Conservation (phyloP, 2,113 vertebrate genomes). For the Lepisosteus osseus region DNA sequence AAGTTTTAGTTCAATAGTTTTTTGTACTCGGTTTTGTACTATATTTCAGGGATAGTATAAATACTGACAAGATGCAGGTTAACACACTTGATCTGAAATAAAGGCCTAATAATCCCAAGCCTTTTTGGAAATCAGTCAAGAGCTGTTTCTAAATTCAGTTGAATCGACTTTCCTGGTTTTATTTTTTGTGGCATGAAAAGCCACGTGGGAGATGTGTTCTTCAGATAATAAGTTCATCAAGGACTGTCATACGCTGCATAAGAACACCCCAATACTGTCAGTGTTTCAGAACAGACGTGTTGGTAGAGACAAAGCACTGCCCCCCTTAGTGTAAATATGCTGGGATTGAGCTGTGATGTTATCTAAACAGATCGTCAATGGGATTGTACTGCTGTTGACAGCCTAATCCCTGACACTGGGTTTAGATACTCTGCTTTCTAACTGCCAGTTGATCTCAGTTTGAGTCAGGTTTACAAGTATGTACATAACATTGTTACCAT, state of each 20-base stretch:
- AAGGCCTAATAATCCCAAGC: slow-evolving; percentile 28
- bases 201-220: neutral
- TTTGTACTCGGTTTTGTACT: neutral
- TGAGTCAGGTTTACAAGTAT: slow-evolving; percentile 38
- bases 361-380: slow-evolving; percentile 26
- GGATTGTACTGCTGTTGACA: slow-evolving; percentile 34
- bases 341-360: slow-evolving; percentile 32
- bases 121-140: slow-evolving; percentile 30
- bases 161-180: neutral
- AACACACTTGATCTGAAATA: slow-evolving; percentile 10
- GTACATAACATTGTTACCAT: no score
- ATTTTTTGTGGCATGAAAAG: neutral
- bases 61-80: slow-evolving; percentile 8
- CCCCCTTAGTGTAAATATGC: slow-evolving; percentile 16
- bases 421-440: slow-evolving; percentile 19
- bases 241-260: neutral
- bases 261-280: neutral
- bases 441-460: slow-evolving; percentile 48
- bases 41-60: neutral
- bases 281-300: neutral
- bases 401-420: slow-evolving; percentile 46
- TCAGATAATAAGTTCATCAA: neutral
- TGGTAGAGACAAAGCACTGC: neutral
- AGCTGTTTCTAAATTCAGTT: neutral
- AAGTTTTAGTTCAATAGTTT: no score